Conservation (phyloP, 37 sponge, comb jelly and placozoan species). For the Crambe crambe region DNA sequence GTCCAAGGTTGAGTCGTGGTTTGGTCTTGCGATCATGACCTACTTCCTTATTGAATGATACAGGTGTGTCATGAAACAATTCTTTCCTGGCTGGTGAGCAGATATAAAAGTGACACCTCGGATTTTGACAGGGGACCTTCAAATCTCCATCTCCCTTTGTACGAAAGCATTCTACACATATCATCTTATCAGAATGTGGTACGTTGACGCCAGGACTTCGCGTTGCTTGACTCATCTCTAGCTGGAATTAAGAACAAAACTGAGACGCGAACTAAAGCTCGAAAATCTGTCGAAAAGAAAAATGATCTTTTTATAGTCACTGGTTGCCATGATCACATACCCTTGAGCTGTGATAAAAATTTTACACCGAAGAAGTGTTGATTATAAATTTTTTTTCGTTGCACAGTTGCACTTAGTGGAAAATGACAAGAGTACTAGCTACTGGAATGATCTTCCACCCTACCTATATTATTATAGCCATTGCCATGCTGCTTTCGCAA, state of each 20-base stretch:
- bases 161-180: slow-evolving; percentile 43
- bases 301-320: neutral
- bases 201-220: slow-evolving; percentile 13
- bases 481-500: too few relatives aligned
- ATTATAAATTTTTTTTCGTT: neutral
- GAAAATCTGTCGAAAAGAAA: neutral
- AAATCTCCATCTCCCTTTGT: slow-evolving; percentile 25
- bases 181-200: slow-evolving; percentile 2
- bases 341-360: neutral
- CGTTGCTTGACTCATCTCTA: neutral
- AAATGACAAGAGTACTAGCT: too few relatives aligned
- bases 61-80: neutral
- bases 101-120: slow-evolving; percentile 45
- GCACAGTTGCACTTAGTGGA: too few relatives aligned
- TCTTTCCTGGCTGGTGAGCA: neutral
- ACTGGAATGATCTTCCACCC: too few relatives aligned
- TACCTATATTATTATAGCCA: too few relatives aligned
- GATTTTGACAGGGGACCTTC: slow-evolving; percentile 27
- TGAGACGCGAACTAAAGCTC: neutral
- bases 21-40: slow-evolving; percentile 9
- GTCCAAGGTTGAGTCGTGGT: too few relatives aligned
- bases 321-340: slow-evolving; percentile 9
- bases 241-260: neutral
- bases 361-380: neutral
- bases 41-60: slow-evolving; percentile 2